Conservation (phyloP, 30 jellyfish, hydroid and myxozoan species). For the Aurelia sp. region DNA sequence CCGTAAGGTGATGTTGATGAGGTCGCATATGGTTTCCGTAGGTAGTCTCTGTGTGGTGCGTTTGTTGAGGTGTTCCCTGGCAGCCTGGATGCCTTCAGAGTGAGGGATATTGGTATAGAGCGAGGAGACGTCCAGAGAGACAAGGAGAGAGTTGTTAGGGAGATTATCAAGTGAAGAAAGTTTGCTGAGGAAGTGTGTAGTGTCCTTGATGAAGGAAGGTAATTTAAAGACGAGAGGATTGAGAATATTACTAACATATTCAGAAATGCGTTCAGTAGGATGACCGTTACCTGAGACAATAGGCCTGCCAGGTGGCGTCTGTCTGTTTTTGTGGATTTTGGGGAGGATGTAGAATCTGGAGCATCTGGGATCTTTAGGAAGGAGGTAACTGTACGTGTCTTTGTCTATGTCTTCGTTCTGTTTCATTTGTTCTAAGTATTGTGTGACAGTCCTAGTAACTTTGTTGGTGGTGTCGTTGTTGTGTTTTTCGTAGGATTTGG, state of each 20-base stretch:
- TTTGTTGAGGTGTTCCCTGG: conserved; percentile 18
- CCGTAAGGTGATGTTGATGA: neutral
- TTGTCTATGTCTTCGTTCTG: conserved; percentile 13
- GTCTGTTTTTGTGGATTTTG: conserved; percentile 24
- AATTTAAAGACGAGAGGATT: no score
- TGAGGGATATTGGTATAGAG: neutral
- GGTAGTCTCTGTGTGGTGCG: conserved; percentile 22
- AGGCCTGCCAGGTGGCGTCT: conserved; percentile 10
- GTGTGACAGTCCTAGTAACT: conserved; percentile 15
- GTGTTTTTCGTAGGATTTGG: conserved; percentile 24
- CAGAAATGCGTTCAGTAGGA: conserved; percentile 44
- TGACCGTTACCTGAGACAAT: neutral
- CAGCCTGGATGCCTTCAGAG: neutral
- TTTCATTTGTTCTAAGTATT: conserved; percentile 19
- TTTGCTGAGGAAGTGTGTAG: conserved; percentile 13
- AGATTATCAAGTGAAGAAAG: neutral
- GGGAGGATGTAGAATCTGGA: conserved; percentile 14
- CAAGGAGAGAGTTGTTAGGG: conserved; percentile 8
- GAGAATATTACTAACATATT: no score
- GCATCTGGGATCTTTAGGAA: conserved; percentile 15
- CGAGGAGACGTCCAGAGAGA: neutral
- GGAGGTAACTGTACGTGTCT: conserved; percentile 21
- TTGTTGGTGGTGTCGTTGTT: conserved; percentile 26
- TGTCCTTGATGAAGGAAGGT: neutral
- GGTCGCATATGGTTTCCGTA: conserved; percentile 36